These are phyloP conservation scores for Strigamia crassipes DNA, from an alignment of 2,888 invertebrate genomes.

Conservation along the genomic window DNA sequence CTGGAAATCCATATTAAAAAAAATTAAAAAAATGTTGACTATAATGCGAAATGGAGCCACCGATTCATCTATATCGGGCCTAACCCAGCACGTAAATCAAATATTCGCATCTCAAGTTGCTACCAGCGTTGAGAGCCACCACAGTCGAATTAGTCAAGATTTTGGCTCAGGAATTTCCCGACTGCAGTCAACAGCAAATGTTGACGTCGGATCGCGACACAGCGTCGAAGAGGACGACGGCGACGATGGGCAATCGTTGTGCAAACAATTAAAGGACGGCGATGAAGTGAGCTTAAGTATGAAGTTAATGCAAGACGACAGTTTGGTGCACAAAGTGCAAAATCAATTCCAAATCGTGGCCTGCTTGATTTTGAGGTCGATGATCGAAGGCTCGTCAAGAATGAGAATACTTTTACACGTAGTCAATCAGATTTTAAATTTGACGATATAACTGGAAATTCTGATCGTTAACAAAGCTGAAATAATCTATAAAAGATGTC, in stretches of 20 bases:
- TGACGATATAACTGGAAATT: no score
- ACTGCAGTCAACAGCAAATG: neutral
- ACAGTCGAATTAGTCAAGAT: constrained; percentile 6
- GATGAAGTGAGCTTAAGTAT: neutral
- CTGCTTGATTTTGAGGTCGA: neutral
- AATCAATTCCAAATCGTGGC: neutral
- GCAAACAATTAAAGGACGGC: neutral
- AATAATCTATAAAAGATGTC: no score
- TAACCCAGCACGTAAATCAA: no score
- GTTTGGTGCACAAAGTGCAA: neutral
- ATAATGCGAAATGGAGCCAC: no score
- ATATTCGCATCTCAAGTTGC: no score
- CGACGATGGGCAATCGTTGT: neutral
- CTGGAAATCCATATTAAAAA: no score
- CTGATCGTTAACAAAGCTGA: no score
- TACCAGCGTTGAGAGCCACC: neutral
- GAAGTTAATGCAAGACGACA: neutral
- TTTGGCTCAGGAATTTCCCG: neutral
- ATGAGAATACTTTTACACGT: neutral
- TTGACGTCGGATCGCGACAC: neutral
- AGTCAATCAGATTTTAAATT: no score
- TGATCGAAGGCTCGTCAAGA: neutral
- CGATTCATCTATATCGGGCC: no score
- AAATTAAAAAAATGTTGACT: no score
- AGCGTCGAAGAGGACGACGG: neutral